Evolutionary conservation across 2,888 invertebrate species (phyloP).

Genomic region (Leucoptera coffeella): DNA sequence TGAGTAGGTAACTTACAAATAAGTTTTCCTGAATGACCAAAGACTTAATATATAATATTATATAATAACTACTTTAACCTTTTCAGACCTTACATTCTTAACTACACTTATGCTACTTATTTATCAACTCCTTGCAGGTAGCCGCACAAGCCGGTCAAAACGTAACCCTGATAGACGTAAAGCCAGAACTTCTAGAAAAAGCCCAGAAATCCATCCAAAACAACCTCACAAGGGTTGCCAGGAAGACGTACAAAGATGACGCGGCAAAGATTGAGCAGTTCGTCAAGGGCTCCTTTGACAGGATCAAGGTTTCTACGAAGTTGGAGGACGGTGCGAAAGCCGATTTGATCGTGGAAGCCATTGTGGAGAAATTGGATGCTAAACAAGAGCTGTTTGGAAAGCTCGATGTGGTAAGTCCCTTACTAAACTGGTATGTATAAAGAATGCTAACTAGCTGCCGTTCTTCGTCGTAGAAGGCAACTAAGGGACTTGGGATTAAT

Average conservation of each 20-base stretch:
- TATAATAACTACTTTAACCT: too few species aligned
- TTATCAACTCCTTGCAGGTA: conserved; percentile 50
- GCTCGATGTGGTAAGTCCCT: conserved; percentile 59
- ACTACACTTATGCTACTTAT: not conserved
- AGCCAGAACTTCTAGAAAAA: conserved; percentile 64
- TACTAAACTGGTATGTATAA: too few species aligned
- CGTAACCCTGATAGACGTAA: conserved; percentile 75
- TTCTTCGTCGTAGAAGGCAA: too few species aligned
- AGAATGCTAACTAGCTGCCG: too few species aligned
- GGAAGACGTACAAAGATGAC: conserved; percentile 69
- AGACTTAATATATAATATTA: too few species aligned
- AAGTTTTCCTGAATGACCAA: too few species aligned
- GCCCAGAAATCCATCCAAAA: conserved; percentile 63
- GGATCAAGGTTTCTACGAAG: conserved; percentile 52
- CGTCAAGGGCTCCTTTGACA: conserved; percentile 53
- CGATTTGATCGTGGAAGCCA: conserved; percentile 82
- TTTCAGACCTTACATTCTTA: conserved; percentile 1
- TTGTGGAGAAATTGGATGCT: conserved; percentile 74
- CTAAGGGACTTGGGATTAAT: too few species aligned
- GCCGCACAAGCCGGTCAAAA: conserved; percentile 78
- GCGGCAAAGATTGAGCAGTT: conserved; percentile 59
- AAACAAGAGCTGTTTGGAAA: conserved; percentile 72
- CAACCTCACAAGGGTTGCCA: conserved; percentile 70
- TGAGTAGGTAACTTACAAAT: too few species aligned
- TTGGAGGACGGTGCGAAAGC: conserved; percentile 57